Conservation (phyloP, 35 echinoderm and acorn worm genomes). For the Heliocidaris erythrogramma region DNA sequence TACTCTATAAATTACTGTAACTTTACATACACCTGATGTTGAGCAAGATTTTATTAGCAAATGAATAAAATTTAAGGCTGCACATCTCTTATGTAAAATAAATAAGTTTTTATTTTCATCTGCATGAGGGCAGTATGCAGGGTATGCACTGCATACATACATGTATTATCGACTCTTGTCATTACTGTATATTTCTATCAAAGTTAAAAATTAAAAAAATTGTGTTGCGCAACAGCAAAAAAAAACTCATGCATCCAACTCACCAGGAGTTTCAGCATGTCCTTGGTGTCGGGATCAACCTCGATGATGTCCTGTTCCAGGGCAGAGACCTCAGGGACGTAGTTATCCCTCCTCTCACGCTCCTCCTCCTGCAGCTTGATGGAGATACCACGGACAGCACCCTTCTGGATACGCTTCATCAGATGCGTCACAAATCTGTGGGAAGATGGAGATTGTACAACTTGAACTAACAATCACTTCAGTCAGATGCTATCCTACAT, state of each 20-base stretch:
- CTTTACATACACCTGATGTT: no score
- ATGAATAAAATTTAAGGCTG: no score
- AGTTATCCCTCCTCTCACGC: conserved; percentile 98
- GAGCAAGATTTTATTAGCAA: no score
- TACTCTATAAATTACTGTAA: no score
- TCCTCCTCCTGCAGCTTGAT: conserved; percentile 99
- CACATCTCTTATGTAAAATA: no score
- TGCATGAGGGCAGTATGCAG: no score
- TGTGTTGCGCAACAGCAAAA: not conserved
- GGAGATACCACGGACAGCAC: conserved; percentile 96
- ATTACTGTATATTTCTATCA: not conserved
- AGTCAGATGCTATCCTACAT: not conserved
- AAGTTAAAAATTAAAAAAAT: not conserved
- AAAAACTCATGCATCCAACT: not conserved
- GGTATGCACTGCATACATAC: not conserved
- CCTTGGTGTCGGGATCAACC: conserved; percentile 99
- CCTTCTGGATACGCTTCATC: conserved; percentile 99
- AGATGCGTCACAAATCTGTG: conserved; percentile 95
- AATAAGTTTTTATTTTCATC: no score
- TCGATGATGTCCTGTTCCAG: conserved; percentile 98
- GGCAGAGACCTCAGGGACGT: conserved; percentile 94
- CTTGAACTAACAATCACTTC: not conserved
- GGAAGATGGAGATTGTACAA: not conserved
- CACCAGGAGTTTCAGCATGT: conserved; percentile 99
- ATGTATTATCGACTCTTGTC: not conserved